These are phyloP conservation scores for Trogon surrucura DNA, from an alignment of 2,113 vertebrate genomes.

Conservation along the genomic window DNA sequence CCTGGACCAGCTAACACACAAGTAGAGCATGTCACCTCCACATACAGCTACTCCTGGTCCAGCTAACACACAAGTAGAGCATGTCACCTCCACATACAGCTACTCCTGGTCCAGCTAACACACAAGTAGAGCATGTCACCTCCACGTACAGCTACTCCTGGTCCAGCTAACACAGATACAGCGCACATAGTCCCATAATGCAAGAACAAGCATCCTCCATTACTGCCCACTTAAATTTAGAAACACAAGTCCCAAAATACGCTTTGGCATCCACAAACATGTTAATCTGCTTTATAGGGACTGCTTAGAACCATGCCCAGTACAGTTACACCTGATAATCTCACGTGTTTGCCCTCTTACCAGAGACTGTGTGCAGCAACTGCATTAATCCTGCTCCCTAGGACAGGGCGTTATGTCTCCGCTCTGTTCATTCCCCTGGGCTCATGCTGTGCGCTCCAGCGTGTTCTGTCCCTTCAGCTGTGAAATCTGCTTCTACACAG, in stretches of 20 bases:
- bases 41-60: too few species aligned
- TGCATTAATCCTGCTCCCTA: not conserved
- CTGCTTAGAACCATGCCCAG: not conserved
- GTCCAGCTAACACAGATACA: not conserved
- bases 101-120: too few species aligned
- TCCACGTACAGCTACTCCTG: not conserved
- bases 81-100: too few species aligned
- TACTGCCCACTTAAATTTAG: not conserved
- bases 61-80: not conserved
- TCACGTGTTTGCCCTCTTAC: not conserved
- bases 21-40: not conserved
- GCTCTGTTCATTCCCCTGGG: not conserved
- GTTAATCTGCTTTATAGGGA: not conserved
- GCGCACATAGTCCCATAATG: not conserved
- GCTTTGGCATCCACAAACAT: not conserved
- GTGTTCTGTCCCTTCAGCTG: not conserved
- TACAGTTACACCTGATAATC: not conserved
- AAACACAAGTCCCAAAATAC: not conserved
- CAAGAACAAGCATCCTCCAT: not conserved
- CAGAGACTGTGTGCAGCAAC: not conserved
- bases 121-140: too few species aligned
- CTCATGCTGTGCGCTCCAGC: not conserved
- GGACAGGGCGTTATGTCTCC: not conserved
- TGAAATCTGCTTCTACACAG: not conserved
- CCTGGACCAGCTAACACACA: not conserved